phyloP scores from a whole-genome alignment of 2,113 vertebrate species.

The Bujurquina vittata region DNA sequence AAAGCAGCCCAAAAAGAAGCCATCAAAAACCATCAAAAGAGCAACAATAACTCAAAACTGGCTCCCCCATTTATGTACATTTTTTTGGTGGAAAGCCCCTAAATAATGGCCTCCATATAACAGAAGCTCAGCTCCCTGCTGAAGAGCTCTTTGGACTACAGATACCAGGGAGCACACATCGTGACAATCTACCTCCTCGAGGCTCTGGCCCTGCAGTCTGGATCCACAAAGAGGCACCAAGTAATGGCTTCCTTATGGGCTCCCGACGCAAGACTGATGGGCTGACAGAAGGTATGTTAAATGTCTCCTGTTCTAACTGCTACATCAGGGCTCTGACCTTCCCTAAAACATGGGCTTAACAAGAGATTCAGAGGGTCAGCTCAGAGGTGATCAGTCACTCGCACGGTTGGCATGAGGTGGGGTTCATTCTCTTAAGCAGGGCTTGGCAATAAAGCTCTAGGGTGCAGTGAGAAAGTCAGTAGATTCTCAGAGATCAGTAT shows the following conservation, averaged over 20 bases:
- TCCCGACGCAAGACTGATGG: conserved; percentile 80
- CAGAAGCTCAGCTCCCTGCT: conserved; percentile 75
- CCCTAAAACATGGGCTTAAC: conserved; percentile 79
- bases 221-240: conserved; percentile 78
- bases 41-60: conserved; percentile 64
- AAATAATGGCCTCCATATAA: conserved; percentile 75
- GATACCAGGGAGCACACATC: conserved; percentile 76
- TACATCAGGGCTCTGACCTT: conserved; percentile 80
- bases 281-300: conserved; percentile 90
- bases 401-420: conserved; percentile 57
- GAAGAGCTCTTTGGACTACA: conserved; percentile 75
- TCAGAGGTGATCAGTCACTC: conserved; percentile 77
- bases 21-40: conserved; percentile 70
- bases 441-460: conserved; percentile 24
- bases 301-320: conserved; percentile 79
- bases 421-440: conserved; percentile 27
- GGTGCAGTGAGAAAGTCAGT: conserved; percentile 32
- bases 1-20: conserved; percentile 47
- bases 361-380: conserved; percentile 77
- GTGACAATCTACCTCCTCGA: conserved; percentile 73
- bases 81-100: conserved; percentile 60
- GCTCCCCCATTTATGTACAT: conserved; percentile 64
- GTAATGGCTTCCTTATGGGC: conserved; percentile 87
- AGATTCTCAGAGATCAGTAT: conserved; percentile 23
- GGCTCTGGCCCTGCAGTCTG: conserved; percentile 65